A percentile compares a stretch with the other conserved stretches of the same genome.
Conservation (phyloP, 1,140 invertebrate species). For the Tribolium madens region DNA sequence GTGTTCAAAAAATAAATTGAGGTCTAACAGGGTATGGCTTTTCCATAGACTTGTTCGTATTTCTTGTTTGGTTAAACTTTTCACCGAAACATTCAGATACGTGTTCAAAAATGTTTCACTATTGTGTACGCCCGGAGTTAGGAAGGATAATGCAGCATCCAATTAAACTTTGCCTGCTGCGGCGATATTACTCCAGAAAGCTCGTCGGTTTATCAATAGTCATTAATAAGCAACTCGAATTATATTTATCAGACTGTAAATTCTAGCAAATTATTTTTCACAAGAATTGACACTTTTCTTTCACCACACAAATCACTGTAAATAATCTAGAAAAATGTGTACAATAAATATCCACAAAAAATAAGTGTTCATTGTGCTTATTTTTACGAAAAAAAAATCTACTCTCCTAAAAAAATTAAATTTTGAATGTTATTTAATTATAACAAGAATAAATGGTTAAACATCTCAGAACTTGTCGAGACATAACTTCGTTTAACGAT, state of each 20-base stretch:
- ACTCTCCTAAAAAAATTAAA: no score
- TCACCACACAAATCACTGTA: background rate
- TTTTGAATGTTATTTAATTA: no score
- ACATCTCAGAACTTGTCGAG: no score
- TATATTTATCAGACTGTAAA: conserved; percentile 37
- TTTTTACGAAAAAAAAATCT: no score
- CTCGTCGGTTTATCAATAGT: conserved; percentile 9
- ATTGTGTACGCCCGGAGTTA: conserved; percentile 13
- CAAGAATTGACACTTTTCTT: background rate
- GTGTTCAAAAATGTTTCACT: conserved; percentile 8
- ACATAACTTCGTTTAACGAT: no score
- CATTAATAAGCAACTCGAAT: conserved; percentile 34
- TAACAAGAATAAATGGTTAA: no score
- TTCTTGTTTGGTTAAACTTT: background rate
- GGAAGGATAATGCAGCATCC: conserved; percentile 32
- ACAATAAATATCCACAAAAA: no score
- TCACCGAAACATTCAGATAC: background rate
- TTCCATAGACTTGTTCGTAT: background rate
- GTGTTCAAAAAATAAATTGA: background rate
- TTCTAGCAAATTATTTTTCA: conserved; percentile 14
- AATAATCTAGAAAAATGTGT: no score
- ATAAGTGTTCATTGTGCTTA: no score
- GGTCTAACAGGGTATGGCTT: background rate
- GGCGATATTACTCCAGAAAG: conserved; percentile 30
- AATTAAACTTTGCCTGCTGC: conserved; percentile 18